Percentiles rank a stretch among this genome's conserved stretches.
phyloP scores from a whole-genome alignment of 64 coral and sea anemone species.

The Stichodactyla mertensii region DNA sequence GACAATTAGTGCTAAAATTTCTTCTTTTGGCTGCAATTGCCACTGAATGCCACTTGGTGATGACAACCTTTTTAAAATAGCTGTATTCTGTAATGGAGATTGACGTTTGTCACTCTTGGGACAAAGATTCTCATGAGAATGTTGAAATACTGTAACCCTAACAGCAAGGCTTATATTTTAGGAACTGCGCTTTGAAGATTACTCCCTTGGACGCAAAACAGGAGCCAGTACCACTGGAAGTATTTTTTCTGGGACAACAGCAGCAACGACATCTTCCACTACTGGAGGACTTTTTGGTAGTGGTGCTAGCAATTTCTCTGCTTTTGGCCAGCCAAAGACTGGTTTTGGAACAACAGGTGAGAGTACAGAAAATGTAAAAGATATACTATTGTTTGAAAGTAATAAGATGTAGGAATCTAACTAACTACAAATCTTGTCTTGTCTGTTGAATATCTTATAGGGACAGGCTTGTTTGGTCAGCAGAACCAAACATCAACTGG shows the following conservation, averaged over 20 bases:
- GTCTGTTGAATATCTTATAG: background rate
- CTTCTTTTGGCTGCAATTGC: too few relatives aligned
- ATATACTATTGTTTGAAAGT: too few relatives aligned
- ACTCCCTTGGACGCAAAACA: conserved; percentile 73
- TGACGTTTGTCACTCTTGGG: too few relatives aligned
- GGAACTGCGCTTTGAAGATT: conserved; percentile 88
- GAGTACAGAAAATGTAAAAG: background rate
- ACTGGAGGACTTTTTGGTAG: conserved; percentile 75
- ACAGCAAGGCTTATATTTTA: background rate
- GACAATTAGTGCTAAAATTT: too few relatives aligned
- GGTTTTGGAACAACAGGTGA: conserved; percentile 72
- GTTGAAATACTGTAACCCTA: too few relatives aligned
- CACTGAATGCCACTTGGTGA: too few relatives aligned
- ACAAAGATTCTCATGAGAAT: too few relatives aligned
- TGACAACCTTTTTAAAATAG: too few relatives aligned
- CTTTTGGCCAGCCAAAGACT: conserved; percentile 60
- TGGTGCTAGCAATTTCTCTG: conserved; percentile 17
- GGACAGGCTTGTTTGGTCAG: conserved; percentile 61
- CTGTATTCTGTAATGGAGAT: too few relatives aligned
- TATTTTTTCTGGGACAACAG: conserved; percentile 44
- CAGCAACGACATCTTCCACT: conserved; percentile 32
- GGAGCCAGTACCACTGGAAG: conserved; percentile 56
- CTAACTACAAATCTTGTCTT: background rate
- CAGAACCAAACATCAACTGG: conserved; percentile 32
- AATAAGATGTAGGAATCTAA: too few relatives aligned